phyloP scores from a whole-genome alignment of 2,113 vertebrate genomes.

The Brachyistius frenatus region DNA sequence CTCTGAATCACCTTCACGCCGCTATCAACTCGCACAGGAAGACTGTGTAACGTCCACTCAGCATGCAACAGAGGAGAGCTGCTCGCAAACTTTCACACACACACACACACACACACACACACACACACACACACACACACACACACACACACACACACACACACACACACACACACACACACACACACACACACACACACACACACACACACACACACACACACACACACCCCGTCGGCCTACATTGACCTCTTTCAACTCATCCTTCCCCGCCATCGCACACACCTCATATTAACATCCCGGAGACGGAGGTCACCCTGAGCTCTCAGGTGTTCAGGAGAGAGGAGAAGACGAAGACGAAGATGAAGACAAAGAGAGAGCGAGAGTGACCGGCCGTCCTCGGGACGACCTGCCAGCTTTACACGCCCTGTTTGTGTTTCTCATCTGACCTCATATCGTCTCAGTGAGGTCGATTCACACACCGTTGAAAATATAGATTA shows the following conservation, averaged over 20 bases:
- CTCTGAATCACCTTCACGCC: constrained; percentile 41
- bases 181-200: neutral
- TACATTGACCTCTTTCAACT: neutral
- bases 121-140: too few relatives aligned
- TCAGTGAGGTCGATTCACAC: neutral
- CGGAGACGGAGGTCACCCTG: constrained; percentile 32
- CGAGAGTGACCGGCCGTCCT: constrained; percentile 8
- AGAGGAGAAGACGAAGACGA: constrained; percentile 2
- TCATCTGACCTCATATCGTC: neutral
- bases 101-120: too few relatives aligned
- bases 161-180: too few relatives aligned
- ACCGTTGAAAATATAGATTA: too few relatives aligned
- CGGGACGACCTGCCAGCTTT: constrained; percentile 7
- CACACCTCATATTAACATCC: neutral
- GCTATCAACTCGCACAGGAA: constrained; percentile 11
- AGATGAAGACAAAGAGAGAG: constrained; percentile 1
- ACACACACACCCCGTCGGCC: neutral
- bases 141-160: too few relatives aligned
- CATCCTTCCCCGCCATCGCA: neutral
- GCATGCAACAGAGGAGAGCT: too few relatives aligned
- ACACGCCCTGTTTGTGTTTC: neutral
- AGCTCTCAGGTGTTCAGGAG: constrained; percentile 26
- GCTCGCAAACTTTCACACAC: too few relatives aligned
- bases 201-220: neutral
- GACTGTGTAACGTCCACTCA: neutral